Evolutionary conservation across 2,888 invertebrate genomes (phyloP), one percentile per base, ranked within the genome.

Genomic region (Mermis nigrescens): DNA sequence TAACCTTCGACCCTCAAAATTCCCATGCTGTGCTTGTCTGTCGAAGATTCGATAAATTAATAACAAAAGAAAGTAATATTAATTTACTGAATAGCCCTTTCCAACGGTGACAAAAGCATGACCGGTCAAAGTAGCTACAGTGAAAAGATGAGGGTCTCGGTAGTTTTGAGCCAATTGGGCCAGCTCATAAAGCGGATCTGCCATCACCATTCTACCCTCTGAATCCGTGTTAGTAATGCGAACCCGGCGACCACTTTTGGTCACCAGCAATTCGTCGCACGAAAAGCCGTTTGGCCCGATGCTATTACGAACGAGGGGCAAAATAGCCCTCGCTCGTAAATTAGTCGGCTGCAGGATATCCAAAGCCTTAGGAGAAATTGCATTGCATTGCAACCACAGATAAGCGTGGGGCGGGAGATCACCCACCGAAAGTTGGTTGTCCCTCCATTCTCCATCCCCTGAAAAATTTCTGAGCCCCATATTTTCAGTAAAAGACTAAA

Each of bases 181-280:
- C 76, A 83, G 82, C 75, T 81, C 81, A 69, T 83, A 85, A 31
- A 91, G 79, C 29, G 86, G 82, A 77, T 91, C 90, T 46, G 84
- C 83, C 88, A 91, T 88, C 52, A 84, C 84, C 84, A 90, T 83
- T 60, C 91, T 80, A 1, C 92, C 92, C 76, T 94, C 92, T 56
- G 91, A 90, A 77, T 94, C 92, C 2, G 92, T 92, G 76, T 94
- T 92, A 59, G 85, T 86, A 55, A 94, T 80, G 60, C 91, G 81
- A 57, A 91, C 82, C 61, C 86, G 79, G n/a, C 80, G 80, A 2
- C 89, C 88, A 63, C 85, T 83, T 59, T 90, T 80, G 3, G 85
- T 81, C 4, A 82, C 82, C 64, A 91, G 81, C 61, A 92, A 80
- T 77, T 94, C 92, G 78, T 94, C 92, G 48, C 69, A 68, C 4